Conservation (phyloP, 2,113 vertebrate species). For the Pelobates fuscus region DNA sequence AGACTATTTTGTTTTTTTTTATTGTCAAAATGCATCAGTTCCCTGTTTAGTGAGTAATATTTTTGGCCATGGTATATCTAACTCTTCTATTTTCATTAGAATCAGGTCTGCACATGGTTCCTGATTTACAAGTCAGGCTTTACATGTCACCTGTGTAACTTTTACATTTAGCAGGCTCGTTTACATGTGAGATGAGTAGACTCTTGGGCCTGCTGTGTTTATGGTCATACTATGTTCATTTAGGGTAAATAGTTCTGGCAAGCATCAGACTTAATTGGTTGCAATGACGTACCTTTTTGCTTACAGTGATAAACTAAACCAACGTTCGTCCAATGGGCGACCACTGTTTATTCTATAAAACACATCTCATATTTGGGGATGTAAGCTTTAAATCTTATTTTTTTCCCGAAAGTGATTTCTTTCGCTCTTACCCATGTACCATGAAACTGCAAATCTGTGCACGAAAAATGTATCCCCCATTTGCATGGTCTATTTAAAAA, state of each 20-base stretch:
- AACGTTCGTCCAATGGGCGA: constrained; percentile 8
- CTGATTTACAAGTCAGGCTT: constrained; percentile 18
- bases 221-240: constrained; percentile 30
- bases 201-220: constrained; percentile 21
- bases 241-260: constrained; percentile 38
- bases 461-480: background rate
- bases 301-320: constrained; percentile 23
- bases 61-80: background rate
- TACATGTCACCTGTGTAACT: constrained; percentile 23
- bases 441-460: background rate
- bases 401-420: background rate
- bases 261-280: constrained; percentile 37
- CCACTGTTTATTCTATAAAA: background rate
- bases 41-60: too few species aligned
- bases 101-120: background rate
- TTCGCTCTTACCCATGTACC: background rate
- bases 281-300: constrained; percentile 35
- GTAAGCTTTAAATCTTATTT: background rate
- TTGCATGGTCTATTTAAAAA: background rate
- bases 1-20: too few species aligned
- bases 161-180: constrained; percentile 24
- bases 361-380: background rate
- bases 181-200: constrained; percentile 32
- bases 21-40: too few species aligned
- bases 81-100: background rate